Base-by-base conservation (phyloP, 1,140 invertebrate genomes). In the Physella acuta region DNA sequence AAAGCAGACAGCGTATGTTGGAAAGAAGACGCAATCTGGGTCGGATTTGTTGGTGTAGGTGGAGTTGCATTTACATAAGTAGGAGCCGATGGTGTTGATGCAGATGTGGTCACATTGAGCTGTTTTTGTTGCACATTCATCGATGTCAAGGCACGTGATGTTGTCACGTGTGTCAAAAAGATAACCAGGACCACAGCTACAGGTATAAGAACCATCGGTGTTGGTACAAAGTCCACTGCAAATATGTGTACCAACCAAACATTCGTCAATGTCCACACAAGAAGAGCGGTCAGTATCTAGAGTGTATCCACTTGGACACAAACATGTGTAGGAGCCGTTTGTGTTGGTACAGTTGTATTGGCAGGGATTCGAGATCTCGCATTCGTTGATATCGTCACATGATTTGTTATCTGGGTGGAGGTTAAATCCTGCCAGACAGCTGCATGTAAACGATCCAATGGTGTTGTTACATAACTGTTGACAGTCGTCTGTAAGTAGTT, bases 31-130 rank as follows among this genome's bases (percentile, higher is more conserved):
- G n/a, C n/a, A n/a, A n/a, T n/a, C n/a, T n/a, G n/a, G n/a, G n/a
- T n/a, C n/a, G n/a, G n/a, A n/a, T n/a, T n/a, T n/a, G n/a, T n/a
- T n/a, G n/a, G 30, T 36, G 37, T 61, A 61, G 2, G 34, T 36
- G 1, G 11, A 14, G 24, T 3, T 5, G 20, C 44, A 65, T 1
- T 34, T 24, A 44, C 75, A 76, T 2, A 31, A 16, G 61, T 61
- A 76, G 53, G 60, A 67, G 1, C 75, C 75, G 14, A 5, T 4
- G 28, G 28, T 8, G 24, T 61, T 61, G 2, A 37, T 3, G 39
- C 59, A 61, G 3, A n/a, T 61, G 2, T 61, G 59, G 24, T 2
- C 1, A 26, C 59, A 61, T 2, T 24, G 3, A 31, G 2, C 36
- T 3, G 4, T n/a, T 0, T 3, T 30, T 1, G 1, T n/a, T 1